Evolutionary conservation across 2,888 invertebrate species (phyloP), one percentile per base, ranked within the genome.

Genomic region (Alloplasta piceator): DNA sequence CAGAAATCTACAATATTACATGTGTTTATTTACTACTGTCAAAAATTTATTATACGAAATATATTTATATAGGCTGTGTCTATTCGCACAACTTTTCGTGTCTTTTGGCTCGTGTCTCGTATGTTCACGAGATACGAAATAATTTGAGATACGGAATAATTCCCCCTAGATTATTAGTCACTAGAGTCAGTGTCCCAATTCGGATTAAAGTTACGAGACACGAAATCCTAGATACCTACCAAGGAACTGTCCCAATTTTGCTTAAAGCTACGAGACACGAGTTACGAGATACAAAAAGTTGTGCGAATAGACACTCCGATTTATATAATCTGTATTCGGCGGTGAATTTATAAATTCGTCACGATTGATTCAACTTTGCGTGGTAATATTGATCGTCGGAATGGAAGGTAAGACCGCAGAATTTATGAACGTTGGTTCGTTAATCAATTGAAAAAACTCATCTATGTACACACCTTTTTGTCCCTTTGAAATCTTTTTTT

Each of bases 11-110:
- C 48, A 71, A 48, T 58, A 60, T 39, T 58, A 68, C 71, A 50
- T 71, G 80, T 76, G 76, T 80, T 80, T 80, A 76, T 80, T 80
- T 80, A 76, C 76, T 46, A 46, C 67, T 76, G 76, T 72, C 72
- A 80, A 76, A 72, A 76, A 14, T 61, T 76, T 41, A 41, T 63
- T 16, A 55, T 48, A 50, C 43, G 38, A 67, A 56, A 26, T 26
- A 26, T 3, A 26, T 26, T 2, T 26, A 63, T 61, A 56, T 43
- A 46, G 36, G 67, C 38, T 14, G 48, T 50, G n/a, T n/a, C n/a
- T n/a, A n/a, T n/a, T n/a, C n/a, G n/a, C n/a, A n/a, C n/a, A n/a
- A n/a, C n/a, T n/a, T n/a, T n/a, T n/a, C n/a, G n/a, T n/a, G n/a
- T n/a, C n/a, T n/a, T n/a, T n/a, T n/a, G n/a, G n/a, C n/a, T n/a